phyloP scores from a whole-genome alignment of 2,888 invertebrate species.

The Cataglyphis altisquamis region DNA sequence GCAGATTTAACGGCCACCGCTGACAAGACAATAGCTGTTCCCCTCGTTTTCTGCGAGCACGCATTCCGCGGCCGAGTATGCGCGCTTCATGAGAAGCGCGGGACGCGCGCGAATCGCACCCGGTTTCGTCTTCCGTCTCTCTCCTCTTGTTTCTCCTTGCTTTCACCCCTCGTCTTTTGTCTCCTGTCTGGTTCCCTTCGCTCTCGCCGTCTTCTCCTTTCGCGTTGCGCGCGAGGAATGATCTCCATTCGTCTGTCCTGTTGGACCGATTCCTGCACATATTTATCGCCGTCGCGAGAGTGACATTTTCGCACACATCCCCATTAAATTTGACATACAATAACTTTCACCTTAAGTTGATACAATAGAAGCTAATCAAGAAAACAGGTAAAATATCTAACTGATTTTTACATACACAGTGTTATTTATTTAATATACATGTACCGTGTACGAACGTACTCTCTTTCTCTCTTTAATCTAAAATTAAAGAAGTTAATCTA shows the following conservation, averaged over 20 bases:
- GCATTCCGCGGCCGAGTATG: constrained; percentile 82
- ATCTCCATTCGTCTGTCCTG: constrained; percentile 76
- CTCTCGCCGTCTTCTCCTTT: constrained; percentile 53
- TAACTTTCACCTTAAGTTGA: too few species aligned
- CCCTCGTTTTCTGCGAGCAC: constrained; percentile 82
- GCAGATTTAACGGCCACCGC: constrained; percentile 84
- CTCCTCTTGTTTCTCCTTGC: constrained; percentile 46
- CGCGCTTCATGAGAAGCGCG: constrained; percentile 70
- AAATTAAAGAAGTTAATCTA: neutral
- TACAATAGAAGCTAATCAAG: too few species aligned
- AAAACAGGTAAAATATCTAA: too few species aligned
- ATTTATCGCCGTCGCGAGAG: constrained; percentile 78
- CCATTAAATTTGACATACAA: too few species aligned
- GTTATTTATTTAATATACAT: too few species aligned
- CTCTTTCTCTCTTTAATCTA: neutral
- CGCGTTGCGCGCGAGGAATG: constrained; percentile 65
- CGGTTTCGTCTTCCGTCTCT: constrained; percentile 56
- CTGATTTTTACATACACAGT: too few species aligned
- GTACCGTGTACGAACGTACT: too few species aligned
- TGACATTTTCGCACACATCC: constrained; percentile 81
- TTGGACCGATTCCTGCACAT: constrained; percentile 72
- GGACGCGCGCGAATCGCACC: constrained; percentile 65
- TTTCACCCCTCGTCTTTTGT: constrained; percentile 54
- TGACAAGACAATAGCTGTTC: constrained; percentile 85
- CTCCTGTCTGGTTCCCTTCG: constrained; percentile 37